Conservation (phyloP, 1,140 invertebrate genomes). For the Pachypsylla venusta region DNA sequence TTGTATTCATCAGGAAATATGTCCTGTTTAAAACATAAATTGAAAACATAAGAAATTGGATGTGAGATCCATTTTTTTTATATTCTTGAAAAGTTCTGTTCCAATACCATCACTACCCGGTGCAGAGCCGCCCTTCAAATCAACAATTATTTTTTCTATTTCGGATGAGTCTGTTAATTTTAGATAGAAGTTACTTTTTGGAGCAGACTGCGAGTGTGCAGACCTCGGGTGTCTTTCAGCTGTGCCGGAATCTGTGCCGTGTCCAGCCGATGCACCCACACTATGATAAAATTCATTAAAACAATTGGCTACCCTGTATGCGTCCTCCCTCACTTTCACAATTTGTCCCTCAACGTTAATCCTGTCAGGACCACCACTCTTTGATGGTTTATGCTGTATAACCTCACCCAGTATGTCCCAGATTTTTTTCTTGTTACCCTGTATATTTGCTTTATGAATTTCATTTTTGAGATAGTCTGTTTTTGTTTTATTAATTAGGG, state of each 20-base stretch:
- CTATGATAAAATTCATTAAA: neutral
- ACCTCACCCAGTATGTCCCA: neutral
- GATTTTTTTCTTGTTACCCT: neutral
- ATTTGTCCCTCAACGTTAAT: neutral
- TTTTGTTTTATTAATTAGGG: neutral
- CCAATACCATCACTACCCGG: neutral
- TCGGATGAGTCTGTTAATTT: neutral
- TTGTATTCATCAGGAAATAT: neutral
- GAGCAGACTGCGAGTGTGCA: no score
- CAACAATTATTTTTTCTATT: neutral
- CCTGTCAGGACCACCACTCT: neutral
- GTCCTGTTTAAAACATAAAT: neutral
- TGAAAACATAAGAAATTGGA: neutral
- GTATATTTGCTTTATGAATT: slow-evolving; percentile 1
- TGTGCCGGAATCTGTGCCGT: neutral
- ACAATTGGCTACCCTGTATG: neutral
- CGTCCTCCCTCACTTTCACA: neutral
- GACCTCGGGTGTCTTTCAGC: neutral
- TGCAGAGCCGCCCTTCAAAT: neutral
- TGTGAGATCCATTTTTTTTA: neutral
- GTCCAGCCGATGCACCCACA: no score
- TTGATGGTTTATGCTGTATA: neutral
- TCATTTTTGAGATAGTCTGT: neutral
- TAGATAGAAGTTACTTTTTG: neutral
- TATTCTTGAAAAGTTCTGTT: neutral